phyloP scores from a whole-genome alignment of 2,113 vertebrate species.

The Felis chaus region DNA sequence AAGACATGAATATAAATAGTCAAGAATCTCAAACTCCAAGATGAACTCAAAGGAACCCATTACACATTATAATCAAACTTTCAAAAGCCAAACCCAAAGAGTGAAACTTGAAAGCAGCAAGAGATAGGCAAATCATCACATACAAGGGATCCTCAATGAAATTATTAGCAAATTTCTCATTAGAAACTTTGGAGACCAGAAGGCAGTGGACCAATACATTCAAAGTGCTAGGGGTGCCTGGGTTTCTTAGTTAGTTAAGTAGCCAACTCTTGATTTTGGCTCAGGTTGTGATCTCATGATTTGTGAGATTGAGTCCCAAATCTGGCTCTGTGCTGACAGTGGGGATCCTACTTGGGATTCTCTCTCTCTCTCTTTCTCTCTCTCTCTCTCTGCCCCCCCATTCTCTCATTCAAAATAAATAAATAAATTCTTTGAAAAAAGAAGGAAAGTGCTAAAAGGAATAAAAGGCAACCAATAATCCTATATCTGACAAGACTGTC shows the following conservation, averaged over 20 bases:
- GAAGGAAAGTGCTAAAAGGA: not conserved
- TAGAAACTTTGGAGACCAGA: not conserved
- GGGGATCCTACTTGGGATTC: too few relatives aligned
- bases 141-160: not conserved
- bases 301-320: too few relatives aligned
- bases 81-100: not conserved
- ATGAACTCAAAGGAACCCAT: not conserved
- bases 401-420: too few relatives aligned
- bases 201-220: not conserved
- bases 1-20: not conserved
- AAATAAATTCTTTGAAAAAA: too few relatives aligned
- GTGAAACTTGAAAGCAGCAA: not conserved
- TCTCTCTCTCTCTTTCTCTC: too few relatives aligned
- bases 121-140: not conserved
- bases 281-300: too few relatives aligned
- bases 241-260: too few relatives aligned
- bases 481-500: not conserved
- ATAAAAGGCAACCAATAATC: not conserved
- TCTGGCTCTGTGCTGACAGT: too few relatives aligned
- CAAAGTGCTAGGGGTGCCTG: not conserved
- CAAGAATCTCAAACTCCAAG: not conserved
- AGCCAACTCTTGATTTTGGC: too few relatives aligned
- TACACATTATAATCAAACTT: not conserved
- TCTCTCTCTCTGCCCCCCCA: too few relatives aligned
- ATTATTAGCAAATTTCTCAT: not conserved